Conservation (phyloP, 2,113 vertebrate genomes). For the Xenotilapia caudafasciata region DNA sequence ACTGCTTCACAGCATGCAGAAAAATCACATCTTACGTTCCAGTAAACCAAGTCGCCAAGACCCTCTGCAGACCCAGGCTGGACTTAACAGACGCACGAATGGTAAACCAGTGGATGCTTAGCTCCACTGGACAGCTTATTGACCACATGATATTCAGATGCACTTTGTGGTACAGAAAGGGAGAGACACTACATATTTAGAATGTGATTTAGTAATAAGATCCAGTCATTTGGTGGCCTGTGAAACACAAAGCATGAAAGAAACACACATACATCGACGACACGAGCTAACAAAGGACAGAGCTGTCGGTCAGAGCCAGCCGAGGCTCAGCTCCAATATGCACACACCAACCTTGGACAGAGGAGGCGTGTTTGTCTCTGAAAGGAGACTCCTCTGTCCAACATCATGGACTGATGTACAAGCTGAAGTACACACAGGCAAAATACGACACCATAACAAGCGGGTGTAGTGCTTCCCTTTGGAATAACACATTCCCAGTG, state of each 20-base stretch:
- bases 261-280: not conserved
- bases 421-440: not conserved
- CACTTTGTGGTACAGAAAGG: not conserved
- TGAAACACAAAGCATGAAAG: not conserved
- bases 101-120: too few relatives aligned
- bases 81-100: too few relatives aligned
- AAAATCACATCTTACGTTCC: not conserved
- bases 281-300: not conserved
- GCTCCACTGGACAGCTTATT: not conserved
- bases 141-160: not conserved
- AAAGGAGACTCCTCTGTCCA: not conserved
- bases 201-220: constrained; percentile 35
- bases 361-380: not conserved
- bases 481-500: not conserved
- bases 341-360: not conserved
- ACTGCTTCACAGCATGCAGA: not conserved
- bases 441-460: not conserved
- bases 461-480: not conserved
- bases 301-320: not conserved
- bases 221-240: constrained; percentile 12
- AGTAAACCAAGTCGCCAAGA: not conserved
- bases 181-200: not conserved
- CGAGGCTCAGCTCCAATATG: not conserved
- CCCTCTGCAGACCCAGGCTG: too few relatives aligned
- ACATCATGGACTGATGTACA: not conserved